Percentiles rank a stretch among this genome's conserved stretches.
Evolutionary conservation across 2,888 invertebrate genomes (phyloP).

Genomic region (Epinotia brunnichana): DNA sequence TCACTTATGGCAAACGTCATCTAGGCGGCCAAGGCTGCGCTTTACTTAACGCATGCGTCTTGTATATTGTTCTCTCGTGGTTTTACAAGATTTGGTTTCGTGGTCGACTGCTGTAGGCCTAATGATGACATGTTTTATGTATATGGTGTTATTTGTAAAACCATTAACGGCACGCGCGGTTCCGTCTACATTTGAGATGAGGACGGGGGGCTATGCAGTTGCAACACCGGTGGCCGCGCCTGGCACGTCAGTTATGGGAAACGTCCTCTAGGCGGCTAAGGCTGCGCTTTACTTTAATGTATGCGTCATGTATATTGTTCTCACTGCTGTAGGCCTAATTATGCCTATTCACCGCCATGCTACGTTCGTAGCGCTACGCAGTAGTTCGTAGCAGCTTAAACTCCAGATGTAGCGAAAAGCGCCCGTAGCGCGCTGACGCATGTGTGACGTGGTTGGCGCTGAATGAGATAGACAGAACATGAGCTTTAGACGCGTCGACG

Average conservation of each 20-base stretch:
- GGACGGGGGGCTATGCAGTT: conserved; percentile 74
- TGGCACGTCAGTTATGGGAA: conserved; percentile 28
- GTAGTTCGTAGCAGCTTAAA: no score
- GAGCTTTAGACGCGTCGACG: no score
- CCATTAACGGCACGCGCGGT: no score
- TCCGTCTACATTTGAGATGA: conserved; percentile 79
- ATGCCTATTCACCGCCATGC: not conserved
- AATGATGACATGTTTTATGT: not conserved
- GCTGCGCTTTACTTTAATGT: conserved; percentile 5
- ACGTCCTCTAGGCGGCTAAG: conserved; percentile 20
- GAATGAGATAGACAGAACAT: no score
- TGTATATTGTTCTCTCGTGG: not conserved
- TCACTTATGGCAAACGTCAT: conserved; percentile 28
- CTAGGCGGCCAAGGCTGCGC: conserved; percentile 11
- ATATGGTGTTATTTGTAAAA: no score
- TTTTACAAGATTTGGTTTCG: not conserved
- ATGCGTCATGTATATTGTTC: not conserved
- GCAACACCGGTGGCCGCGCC: conserved; percentile 63
- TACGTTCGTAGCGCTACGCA: no score
- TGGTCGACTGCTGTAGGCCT: not conserved
- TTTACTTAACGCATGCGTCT: not conserved
- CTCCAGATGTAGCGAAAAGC: no score
- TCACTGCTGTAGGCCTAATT: not conserved
- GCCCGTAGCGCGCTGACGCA: no score
- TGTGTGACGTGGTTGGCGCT: no score